phyloP scores from a whole-genome alignment of 1,140 invertebrate genomes.

The Adelges cooleyi region DNA sequence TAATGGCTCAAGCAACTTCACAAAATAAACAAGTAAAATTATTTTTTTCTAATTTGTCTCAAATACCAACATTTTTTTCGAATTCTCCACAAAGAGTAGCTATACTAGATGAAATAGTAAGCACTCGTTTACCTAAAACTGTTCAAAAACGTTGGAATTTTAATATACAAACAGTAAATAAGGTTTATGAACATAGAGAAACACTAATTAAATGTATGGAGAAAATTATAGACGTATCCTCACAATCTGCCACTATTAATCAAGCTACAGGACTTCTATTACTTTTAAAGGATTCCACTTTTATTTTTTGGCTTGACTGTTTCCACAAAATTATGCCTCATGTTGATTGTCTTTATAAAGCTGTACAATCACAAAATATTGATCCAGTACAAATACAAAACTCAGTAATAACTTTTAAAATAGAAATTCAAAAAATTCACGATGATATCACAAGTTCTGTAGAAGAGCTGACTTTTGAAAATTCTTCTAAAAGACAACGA shows the following conservation, averaged over 20 bases:
- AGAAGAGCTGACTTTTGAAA: not conserved
- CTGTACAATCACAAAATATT: not conserved
- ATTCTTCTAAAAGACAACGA: not conserved
- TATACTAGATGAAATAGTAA: constrained; percentile 9
- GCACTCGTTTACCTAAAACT: not conserved
- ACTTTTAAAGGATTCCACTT: not conserved
- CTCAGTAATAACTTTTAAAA: not conserved
- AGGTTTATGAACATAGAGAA: constrained; percentile 4
- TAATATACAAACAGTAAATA: constrained; percentile 22
- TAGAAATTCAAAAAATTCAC: not conserved
- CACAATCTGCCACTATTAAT: not conserved
- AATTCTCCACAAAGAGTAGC: constrained; percentile 13
- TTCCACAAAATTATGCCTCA: constrained; percentile 15
- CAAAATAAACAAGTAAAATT: constrained; percentile 15
- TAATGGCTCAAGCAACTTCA: not conserved
- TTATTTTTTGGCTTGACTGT: not conserved
- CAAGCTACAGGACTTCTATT: not conserved
- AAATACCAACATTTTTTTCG: constrained; percentile 27
- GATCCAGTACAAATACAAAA: not conserved
- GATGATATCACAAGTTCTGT: not conserved
- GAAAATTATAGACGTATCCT: not conserved
- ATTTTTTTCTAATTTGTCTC: constrained; percentile 28
- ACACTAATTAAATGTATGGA: constrained; percentile 1
- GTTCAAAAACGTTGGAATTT: constrained; percentile 20
- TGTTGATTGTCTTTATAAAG: not conserved